Percentiles rank a stretch among this genome's conserved stretches.
phyloP scores from a whole-genome alignment of 2,888 invertebrate genomes.

The Eurois occulta region DNA sequence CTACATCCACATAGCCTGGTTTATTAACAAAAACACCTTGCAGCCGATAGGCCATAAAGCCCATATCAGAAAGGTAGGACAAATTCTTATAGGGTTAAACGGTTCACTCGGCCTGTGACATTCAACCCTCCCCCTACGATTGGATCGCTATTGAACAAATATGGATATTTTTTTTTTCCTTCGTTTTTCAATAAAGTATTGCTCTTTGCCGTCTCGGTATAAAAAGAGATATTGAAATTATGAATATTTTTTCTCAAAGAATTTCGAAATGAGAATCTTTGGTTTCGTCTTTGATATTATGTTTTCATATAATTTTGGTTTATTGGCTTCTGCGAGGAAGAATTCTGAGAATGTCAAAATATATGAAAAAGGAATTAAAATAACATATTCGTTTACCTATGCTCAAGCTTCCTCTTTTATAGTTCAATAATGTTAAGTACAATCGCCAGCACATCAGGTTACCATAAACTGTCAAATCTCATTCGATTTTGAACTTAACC shows the following conservation, averaged over 20 bases:
- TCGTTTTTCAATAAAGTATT: slow-evolving; percentile 59
- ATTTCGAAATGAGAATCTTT: slow-evolving; percentile 60
- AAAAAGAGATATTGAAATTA: slow-evolving; percentile 65
- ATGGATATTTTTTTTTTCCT: slow-evolving; percentile 59
- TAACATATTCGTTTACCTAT: slow-evolving; percentile 1
- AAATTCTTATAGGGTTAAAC: slow-evolving; percentile 65
- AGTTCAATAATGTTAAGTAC: neutral
- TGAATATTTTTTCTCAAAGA: slow-evolving; percentile 53
- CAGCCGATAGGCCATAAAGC: slow-evolving; percentile 51
- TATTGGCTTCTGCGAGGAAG: slow-evolving; percentile 40
- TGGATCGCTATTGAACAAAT: slow-evolving; percentile 65
- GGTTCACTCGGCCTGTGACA: slow-evolving; percentile 61
- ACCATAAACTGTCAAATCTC: too few species aligned
- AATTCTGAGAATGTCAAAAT: slow-evolving; percentile 24
- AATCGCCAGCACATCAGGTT: too few species aligned
- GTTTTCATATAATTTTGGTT: slow-evolving; percentile 53
- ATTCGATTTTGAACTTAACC: too few species aligned
- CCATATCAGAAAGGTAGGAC: slow-evolving; percentile 58
- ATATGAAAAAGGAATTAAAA: slow-evolving; percentile 14
- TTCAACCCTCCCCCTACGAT: slow-evolving; percentile 61
- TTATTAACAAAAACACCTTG: slow-evolving; percentile 64
- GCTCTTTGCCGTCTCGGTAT: slow-evolving; percentile 53
- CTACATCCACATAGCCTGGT: slow-evolving; percentile 36
- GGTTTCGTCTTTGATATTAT: slow-evolving; percentile 56
- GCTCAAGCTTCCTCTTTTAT: slow-evolving; percentile 1